These are phyloP conservation scores for Drosophila malerkotliana DNA, from an alignment of 1,140 invertebrate species.

Conservation along the genomic window DNA sequence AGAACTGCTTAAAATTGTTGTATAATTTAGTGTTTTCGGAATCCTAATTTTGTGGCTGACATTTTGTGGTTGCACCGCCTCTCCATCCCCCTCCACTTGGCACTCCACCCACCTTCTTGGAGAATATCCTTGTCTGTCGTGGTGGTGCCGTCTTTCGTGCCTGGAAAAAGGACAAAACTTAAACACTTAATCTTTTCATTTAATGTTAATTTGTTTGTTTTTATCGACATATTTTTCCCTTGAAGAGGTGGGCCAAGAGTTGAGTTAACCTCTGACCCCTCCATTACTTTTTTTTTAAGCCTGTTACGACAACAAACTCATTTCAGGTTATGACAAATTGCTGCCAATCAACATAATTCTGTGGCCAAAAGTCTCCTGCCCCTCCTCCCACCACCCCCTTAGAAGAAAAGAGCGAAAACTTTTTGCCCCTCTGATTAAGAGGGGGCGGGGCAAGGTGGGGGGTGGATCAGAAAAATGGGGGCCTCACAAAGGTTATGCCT, in stretches of 20 bases:
- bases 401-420: constrained; percentile 28
- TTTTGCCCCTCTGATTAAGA: constrained; percentile 26
- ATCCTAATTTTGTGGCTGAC: constrained; percentile 1
- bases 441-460: constrained; percentile 11
- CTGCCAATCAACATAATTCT: constrained; percentile 81
- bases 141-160: constrained; percentile 30
- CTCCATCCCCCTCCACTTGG: too few relatives aligned
- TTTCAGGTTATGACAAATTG: constrained; percentile 81
- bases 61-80: constrained; percentile 15
- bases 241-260: background rate
- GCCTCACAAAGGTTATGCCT: constrained; percentile 65
- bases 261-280: too few relatives aligned
- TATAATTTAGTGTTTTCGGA: background rate
- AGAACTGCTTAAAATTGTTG: constrained; percentile 6
- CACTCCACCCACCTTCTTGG: background rate
- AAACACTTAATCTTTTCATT: constrained; percentile 82
- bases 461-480: constrained; percentile 34
- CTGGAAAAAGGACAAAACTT: constrained; percentile 72
- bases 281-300: constrained; percentile 61
- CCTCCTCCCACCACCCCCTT: background rate
- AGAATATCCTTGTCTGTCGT: background rate
- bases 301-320: constrained; percentile 81
- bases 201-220: constrained; percentile 82
- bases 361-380: constrained; percentile 22
- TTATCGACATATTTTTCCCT: constrained; percentile 73